A percentile compares a stretch with the other conserved stretches of the same genome.
These are phyloP conservation scores for Bilobella aurantiaca DNA, from an alignment of 1,140 invertebrate genomes.

Conservation along the genomic window DNA sequence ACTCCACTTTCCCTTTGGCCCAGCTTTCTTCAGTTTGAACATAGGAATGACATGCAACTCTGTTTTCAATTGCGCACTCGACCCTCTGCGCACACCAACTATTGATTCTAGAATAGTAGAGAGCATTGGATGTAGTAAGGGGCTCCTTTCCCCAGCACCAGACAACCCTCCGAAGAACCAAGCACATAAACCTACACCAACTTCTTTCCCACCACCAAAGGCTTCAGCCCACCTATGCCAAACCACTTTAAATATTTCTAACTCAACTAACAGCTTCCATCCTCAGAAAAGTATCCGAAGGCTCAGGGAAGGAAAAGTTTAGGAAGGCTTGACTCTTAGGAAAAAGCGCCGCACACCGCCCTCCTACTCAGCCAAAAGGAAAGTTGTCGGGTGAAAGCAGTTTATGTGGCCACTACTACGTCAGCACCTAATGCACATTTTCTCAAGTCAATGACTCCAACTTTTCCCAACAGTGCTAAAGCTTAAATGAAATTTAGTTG, in stretches of 20 bases:
- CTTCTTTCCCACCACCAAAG: background rate
- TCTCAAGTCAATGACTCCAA: no score
- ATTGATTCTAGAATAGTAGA: background rate
- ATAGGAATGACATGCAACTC: conserved; percentile 6
- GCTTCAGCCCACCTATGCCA: background rate
- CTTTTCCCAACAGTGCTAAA: no score
- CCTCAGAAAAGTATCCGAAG: background rate
- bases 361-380: no score
- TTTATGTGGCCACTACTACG: no score
- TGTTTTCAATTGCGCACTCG: conserved; percentile 6
- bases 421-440: no score
- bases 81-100: conserved; percentile 1
- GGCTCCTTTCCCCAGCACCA: background rate
- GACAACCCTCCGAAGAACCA: background rate
- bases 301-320: background rate
- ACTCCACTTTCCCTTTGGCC: conserved; percentile 3
- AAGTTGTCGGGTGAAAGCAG: no score
- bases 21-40: conserved; percentile 1
- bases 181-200: no score
- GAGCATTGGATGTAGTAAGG: background rate
- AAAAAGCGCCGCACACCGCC: no score
- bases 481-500: no score
- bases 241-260: conserved; percentile 5
- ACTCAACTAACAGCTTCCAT: background rate
- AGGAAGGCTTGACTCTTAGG: background rate